Conservation (phyloP, 2,888 invertebrate genomes). For the Diarsia mendica region DNA sequence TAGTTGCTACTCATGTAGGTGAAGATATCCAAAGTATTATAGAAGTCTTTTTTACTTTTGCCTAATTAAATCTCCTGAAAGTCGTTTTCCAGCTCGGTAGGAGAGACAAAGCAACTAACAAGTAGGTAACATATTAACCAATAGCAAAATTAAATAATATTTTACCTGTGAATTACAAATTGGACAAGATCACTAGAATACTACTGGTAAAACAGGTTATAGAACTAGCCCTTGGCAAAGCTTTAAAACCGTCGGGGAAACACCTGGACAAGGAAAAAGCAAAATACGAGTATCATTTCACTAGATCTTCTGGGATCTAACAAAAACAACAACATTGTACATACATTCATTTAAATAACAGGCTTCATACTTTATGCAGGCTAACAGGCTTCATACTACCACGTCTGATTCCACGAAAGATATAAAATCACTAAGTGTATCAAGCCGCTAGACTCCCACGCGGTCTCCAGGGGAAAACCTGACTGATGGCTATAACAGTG, state of each 20-base stretch:
- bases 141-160: no score
- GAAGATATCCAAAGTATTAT: background rate
- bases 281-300: slow-evolving; percentile 17
- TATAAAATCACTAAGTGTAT: slow-evolving; percentile 51
- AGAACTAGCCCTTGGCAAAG: background rate
- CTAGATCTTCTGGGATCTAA: no score
- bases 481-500: background rate
- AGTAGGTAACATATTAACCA: background rate
- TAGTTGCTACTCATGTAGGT: no score
- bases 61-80: background rate
- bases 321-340: background rate
- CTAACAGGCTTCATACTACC: slow-evolving; percentile 27
- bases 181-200: background rate
- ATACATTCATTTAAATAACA: slow-evolving; percentile 26
- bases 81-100: background rate
- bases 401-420: slow-evolving; percentile 44
- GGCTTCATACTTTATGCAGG: slow-evolving; percentile 18
- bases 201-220: background rate
- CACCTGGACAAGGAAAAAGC: slow-evolving; percentile 36
- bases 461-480: slow-evolving; percentile 52
- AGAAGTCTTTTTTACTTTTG: background rate
- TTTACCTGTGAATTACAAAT: no score
- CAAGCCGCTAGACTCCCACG: slow-evolving; percentile 47
- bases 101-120: background rate
- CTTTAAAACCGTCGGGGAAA: slow-evolving; percentile 23